phyloP scores from a whole-genome alignment of 2,797 vertebrate genomes.

The Smutsia temminckii region DNA sequence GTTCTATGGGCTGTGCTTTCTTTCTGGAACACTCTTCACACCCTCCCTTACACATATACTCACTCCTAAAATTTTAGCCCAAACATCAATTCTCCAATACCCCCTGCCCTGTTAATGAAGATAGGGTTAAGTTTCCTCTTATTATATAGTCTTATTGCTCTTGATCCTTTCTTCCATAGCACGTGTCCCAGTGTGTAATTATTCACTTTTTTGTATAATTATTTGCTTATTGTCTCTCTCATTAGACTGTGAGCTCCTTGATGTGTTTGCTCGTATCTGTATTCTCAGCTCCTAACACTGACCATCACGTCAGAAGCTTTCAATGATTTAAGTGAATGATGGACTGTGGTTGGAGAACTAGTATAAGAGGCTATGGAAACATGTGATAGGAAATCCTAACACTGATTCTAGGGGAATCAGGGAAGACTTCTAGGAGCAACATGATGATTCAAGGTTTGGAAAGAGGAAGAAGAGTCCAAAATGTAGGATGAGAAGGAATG shows the following conservation, averaged over 20 bases:
- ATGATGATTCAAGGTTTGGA: not conserved
- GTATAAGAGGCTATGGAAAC: not conserved
- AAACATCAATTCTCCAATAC: not conserved
- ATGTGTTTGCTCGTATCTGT: not conserved
- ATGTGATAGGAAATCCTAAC: not conserved
- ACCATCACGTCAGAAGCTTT: not conserved
- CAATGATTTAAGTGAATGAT: not conserved
- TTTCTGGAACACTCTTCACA: slow-evolving; percentile 13
- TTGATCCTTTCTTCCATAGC: not conserved
- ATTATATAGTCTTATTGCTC: not conserved
- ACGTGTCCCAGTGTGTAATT: not conserved
- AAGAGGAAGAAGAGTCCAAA: slow-evolving; percentile 43
- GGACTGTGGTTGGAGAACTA: not conserved
- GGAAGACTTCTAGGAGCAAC: slow-evolving; percentile 26
- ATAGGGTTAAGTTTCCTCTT: not conserved
- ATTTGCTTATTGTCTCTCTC: slow-evolving; percentile 19
- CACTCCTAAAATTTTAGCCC: slow-evolving; percentile 31
- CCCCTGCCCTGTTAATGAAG: not conserved
- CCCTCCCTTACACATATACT: not conserved
- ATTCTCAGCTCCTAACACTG: slow-evolving; percentile 14
- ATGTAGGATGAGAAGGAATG: slow-evolving; percentile 12
- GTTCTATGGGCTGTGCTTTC: not conserved
- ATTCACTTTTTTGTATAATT: slow-evolving; percentile 19
- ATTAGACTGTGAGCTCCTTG: not conserved
- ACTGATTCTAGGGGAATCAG: not conserved